A percentile compares a stretch with the other conserved stretches of the same genome.
phyloP scores from a whole-genome alignment of 2,888 invertebrate genomes.

The Camponotus fellah region DNA sequence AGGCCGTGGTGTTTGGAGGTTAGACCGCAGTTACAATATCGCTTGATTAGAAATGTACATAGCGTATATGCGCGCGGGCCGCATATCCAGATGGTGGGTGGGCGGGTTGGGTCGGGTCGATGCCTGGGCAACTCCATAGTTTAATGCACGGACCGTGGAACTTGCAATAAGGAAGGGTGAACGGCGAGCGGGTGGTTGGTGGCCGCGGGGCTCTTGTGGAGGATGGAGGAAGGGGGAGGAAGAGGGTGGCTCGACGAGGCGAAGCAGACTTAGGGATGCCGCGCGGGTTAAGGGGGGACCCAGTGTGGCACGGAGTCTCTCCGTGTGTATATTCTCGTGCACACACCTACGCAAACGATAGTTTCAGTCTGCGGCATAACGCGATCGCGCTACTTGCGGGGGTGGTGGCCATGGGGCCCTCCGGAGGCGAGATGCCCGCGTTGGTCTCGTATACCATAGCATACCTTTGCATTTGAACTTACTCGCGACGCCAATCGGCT shows the following conservation, averaged over 20 bases:
- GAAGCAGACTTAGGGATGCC: constrained; percentile 43
- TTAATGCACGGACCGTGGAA: constrained; percentile 85
- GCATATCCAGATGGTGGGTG: constrained; percentile 84
- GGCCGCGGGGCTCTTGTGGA: constrained; percentile 55
- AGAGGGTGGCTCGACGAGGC: constrained; percentile 57
- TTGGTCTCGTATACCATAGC: constrained; percentile 72
- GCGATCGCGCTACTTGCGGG: constrained; percentile 80
- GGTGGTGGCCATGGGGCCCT: constrained; percentile 71
- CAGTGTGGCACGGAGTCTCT: constrained; percentile 59
- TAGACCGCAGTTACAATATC: constrained; percentile 86
- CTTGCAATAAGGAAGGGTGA: constrained; percentile 85
- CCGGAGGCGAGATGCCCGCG: constrained; percentile 74
- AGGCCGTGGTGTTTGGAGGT: constrained; percentile 86
- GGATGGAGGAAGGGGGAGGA: constrained; percentile 63
- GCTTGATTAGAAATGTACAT: constrained; percentile 87
- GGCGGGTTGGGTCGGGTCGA: constrained; percentile 82
- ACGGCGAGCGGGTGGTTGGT: constrained; percentile 58
- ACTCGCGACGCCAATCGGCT: constrained; percentile 49
- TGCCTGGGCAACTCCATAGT: constrained; percentile 85
- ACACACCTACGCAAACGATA: constrained; percentile 67
- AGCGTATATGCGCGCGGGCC: constrained; percentile 84
- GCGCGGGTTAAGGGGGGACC: constrained; percentile 37
- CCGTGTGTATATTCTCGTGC: constrained; percentile 65
- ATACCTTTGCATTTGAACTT: constrained; percentile 68
- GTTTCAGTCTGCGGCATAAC: constrained; percentile 77